These are phyloP conservation scores for Aurelia sp. DNA, from an alignment of 30 jellyfish, hydroid and myxozoan genomes.

Conservation along the genomic window DNA sequence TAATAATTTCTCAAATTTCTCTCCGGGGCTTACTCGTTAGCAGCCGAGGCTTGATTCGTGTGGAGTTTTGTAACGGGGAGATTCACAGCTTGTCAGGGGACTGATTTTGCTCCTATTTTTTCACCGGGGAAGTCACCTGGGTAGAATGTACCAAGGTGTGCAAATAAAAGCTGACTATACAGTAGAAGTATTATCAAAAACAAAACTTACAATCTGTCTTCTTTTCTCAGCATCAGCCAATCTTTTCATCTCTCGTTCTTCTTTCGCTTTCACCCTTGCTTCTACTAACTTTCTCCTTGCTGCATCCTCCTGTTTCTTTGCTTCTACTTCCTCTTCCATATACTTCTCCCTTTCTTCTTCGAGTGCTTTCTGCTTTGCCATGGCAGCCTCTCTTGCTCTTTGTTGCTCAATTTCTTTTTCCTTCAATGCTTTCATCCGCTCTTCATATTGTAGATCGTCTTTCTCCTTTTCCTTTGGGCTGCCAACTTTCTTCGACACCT, in stretches of 20 bases:
- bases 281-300: conserved; percentile 51
- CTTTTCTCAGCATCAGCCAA: conserved; percentile 66
- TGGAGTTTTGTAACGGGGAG: too few species aligned
- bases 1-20: too few species aligned
- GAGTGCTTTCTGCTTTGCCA: conserved; percentile 59
- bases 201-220: conserved; percentile 36
- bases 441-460: conserved; percentile 43
- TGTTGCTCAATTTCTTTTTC: conserved; percentile 69
- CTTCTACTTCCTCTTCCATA: conserved; percentile 54
- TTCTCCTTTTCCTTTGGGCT: conserved; percentile 20
- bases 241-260: conserved; percentile 59
- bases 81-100: too few species aligned
- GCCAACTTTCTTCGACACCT: conserved; percentile 27
- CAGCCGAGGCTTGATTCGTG: too few species aligned
- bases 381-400: conserved; percentile 65
- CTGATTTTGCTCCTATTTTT: too few species aligned
- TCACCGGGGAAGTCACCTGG: too few species aligned
- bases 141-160: too few species aligned
- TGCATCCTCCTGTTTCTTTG: conserved; percentile 60
- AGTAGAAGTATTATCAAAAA: neutral
- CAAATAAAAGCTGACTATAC: neutral
- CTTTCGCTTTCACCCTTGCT: conserved; percentile 54
- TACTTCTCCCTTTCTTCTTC: conserved; percentile 58
- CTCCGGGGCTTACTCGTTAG: too few species aligned
- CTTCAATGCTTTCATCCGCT: conserved; percentile 45